phyloP scores from a whole-genome alignment of 92 coral and sea anemone genomes.

The Ricordea florida region DNA sequence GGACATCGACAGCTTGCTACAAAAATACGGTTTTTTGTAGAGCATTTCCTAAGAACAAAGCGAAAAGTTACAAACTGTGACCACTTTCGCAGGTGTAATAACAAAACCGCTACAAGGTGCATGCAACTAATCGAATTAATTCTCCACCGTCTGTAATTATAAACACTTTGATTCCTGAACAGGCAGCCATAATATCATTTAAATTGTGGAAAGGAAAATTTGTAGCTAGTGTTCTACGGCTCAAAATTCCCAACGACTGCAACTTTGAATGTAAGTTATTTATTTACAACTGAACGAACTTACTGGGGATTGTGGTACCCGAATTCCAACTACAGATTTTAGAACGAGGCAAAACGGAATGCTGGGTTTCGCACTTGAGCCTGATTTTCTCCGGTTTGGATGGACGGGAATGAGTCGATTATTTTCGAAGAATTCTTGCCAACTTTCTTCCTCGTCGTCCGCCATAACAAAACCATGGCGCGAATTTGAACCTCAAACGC shows the following conservation, averaged over 20 bases:
- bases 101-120: too few relatives aligned
- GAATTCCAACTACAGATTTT: conserved; percentile 82
- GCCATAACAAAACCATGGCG: conserved; percentile 78
- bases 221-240: too few relatives aligned
- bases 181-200: too few relatives aligned
- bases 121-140: too few relatives aligned
- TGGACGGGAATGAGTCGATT: conserved; percentile 88
- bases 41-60: too few relatives aligned
- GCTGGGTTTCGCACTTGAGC: conserved; percentile 61
- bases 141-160: too few relatives aligned
- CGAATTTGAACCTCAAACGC: conserved; percentile 39
- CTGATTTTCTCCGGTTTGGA: conserved; percentile 65
- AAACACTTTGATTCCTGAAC: too few relatives aligned
- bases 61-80: too few relatives aligned
- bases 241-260: neutral
- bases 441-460: conserved; percentile 86
- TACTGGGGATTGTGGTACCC: conserved; percentile 74
- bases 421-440: conserved; percentile 95
- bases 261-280: neutral
- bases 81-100: too few relatives aligned
- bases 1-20: too few relatives aligned
- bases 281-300: neutral
- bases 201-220: too few relatives aligned
- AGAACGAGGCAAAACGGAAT: conserved; percentile 75
- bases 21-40: too few relatives aligned